phyloP scores from a whole-genome alignment of 2,113 vertebrate genomes.

The Barbus barbus region DNA sequence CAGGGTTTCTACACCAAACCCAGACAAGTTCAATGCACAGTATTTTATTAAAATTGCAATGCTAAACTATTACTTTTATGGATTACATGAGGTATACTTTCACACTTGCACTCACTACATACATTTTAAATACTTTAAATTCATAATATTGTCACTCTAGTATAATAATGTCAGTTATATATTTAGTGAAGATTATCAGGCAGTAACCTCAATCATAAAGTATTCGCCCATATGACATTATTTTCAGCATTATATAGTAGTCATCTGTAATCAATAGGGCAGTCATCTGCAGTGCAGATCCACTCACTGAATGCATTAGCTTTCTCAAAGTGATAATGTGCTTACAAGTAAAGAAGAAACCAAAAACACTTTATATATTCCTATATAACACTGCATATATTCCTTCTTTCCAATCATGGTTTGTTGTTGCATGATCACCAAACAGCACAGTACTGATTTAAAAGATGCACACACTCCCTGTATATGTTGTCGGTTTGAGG shows the following conservation, averaged over 20 bases:
- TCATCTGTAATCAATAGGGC: background rate
- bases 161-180: background rate
- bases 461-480: background rate
- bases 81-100: background rate
- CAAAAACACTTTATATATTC: background rate
- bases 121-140: background rate
- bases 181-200: background rate
- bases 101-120: background rate
- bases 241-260: background rate
- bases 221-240: background rate
- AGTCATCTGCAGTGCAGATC: no score
- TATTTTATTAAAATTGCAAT: background rate
- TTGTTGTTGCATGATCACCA: background rate
- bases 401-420: background rate
- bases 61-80: background rate
- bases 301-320: no score
- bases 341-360: background rate
- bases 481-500: background rate
- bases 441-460: background rate
- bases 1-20: background rate
- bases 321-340: background rate
- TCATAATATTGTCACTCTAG: background rate
- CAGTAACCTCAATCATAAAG: background rate
- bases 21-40: background rate
- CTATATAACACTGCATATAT: no score